Percentiles rank a stretch among this genome's conserved stretches.
Conservation (phyloP, 2,797 vertebrate species). For the Rhodeus uyekii region DNA sequence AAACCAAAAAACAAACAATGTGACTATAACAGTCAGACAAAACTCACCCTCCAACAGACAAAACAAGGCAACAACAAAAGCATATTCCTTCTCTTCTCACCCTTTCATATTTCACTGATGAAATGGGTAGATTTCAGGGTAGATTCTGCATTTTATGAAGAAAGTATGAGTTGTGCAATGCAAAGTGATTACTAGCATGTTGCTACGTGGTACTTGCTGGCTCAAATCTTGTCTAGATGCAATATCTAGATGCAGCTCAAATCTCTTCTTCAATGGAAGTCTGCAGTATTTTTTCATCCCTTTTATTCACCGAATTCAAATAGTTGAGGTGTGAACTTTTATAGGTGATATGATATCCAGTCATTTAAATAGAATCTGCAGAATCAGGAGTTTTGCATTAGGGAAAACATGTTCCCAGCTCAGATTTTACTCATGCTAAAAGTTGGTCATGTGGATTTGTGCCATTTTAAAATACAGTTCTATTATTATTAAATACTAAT, state of each 20-base stretch:
- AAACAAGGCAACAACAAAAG: not conserved
- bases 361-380: not conserved
- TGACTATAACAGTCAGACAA: slow-evolving; percentile 49
- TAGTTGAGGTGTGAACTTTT: not conserved
- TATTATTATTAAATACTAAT: not conserved
- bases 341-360: not conserved
- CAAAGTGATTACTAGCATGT: not conserved
- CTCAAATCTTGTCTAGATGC: not conserved
- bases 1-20: slow-evolving; percentile 62
- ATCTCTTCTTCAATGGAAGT: too few species aligned
- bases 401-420: not conserved
- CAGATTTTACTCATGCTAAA: not conserved
- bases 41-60: not conserved
- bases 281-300: not conserved
- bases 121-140: not conserved
- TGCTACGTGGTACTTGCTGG: not conserved
- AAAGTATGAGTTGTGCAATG: not conserved
- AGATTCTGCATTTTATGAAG: not conserved
- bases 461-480: too few species aligned
- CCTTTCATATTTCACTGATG: not conserved
- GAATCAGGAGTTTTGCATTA: not conserved
- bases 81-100: not conserved
- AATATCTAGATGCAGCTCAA: not conserved
- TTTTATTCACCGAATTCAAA: not conserved
- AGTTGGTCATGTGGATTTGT: not conserved